Evolutionary conservation across 2,888 invertebrate genomes (phyloP), one percentile per base, ranked within the genome.

Genomic region (Trypoxylon attenuatum): DNA sequence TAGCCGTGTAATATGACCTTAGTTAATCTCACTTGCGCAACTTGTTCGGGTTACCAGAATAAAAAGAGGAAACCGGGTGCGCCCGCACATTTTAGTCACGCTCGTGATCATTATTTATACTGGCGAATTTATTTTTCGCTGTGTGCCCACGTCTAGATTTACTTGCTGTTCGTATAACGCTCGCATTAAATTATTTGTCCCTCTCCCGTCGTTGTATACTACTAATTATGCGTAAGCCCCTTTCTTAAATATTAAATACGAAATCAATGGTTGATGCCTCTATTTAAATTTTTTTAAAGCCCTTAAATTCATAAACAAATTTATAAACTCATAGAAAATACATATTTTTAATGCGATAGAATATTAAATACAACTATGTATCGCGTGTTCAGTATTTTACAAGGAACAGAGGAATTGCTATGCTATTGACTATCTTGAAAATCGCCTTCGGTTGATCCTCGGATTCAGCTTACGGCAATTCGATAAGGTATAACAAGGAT

Each of bases 1-100:
- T 51, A 56, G 29, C 33, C 55, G 33, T 59, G 51, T 57, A 69
- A 65, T 23, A 16, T 43, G 42, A 55, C 46, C 60, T 69, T 58
- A 39, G 55, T 52, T 55, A 63, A 71, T 56, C 62, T 52, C 29
- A 18, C 43, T 42, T 63, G 22, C 27, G 43, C 53, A 69, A 66
- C 41, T 47, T 53, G 15, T 47, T 54, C 33, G 22, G 2, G 42
- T 42, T 33, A 3, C 25, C 4, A 6, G 13, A 2, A 5, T 13
- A 19, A 54, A 49, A 56, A 23, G 25, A n/a, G n/a, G 25, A 21
- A 15, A 22, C 19, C 13, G 5, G 39, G 42, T 18, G 5, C 1
- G 18, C 3, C 29, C n/a, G n/a, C 8, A 39, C 6, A n/a, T 33
- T 49, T 25, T 25, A 16, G 23, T 43, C 42, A 22, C 42, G 25